Evolutionary conservation across 1,140 invertebrate genomes (phyloP).

Genomic region (Delia radicum): DNA sequence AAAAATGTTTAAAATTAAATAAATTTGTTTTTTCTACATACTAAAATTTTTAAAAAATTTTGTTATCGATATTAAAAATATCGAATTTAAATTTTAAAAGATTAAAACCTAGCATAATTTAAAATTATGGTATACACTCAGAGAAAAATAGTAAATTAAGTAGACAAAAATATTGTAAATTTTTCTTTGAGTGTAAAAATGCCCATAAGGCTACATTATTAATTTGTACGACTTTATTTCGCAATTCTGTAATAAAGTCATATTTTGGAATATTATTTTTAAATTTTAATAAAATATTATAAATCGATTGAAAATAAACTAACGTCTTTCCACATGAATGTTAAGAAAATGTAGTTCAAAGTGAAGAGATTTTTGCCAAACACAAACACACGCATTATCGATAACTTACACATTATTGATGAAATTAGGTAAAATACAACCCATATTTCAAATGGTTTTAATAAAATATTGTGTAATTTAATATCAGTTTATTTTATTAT

Average conservation of each 20-base stretch:
- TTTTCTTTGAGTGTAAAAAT: neutral
- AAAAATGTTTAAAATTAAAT: neutral
- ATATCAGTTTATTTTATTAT: no score
- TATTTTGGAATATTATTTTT: neutral
- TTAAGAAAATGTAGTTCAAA: no score
- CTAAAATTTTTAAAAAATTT: neutral
- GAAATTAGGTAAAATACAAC: no score
- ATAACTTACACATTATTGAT: no score
- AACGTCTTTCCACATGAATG: no score
- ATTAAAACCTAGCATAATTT: neutral
- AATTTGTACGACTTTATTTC: neutral
- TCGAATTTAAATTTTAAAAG: conserved; percentile 18
- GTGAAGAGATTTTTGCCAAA: no score
- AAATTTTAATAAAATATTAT: no score
- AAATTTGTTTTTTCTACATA: neutral
- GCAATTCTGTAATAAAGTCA: neutral
- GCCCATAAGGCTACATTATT: neutral
- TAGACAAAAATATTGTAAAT: neutral
- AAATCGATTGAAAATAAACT: no score
- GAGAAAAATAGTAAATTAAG: conserved; percentile 10
- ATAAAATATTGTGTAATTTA: no score
- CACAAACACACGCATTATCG: no score
- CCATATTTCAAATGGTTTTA: no score
- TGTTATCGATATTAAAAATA: conserved; percentile 25
- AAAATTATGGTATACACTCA: conserved; percentile 36